A percentile compares a stretch with the other conserved stretches of the same genome.
phyloP scores from a whole-genome alignment of 2,113 vertebrate species.

The Arizona elegans region DNA sequence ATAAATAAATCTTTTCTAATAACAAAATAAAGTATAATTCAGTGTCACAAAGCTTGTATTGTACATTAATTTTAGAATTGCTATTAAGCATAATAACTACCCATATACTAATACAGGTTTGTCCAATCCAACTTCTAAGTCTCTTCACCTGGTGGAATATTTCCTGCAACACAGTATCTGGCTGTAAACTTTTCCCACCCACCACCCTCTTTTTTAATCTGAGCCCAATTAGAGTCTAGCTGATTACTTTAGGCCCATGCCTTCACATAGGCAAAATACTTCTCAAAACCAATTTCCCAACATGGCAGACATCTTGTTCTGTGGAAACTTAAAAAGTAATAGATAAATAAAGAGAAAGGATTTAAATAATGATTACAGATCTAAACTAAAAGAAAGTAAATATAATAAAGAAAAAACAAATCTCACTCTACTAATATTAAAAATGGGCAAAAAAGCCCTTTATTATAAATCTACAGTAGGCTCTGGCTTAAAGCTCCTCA shows the following conservation, averaged over 20 bases:
- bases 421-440: not conserved
- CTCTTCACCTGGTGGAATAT: not conserved
- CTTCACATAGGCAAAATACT: not conserved
- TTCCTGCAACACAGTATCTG: not conserved
- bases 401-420: not conserved
- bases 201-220: not conserved
- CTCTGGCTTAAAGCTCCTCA: not conserved
- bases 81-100: not conserved
- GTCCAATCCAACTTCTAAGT: not conserved
- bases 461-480: not conserved
- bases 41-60: not conserved
- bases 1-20: not conserved
- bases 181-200: not conserved
- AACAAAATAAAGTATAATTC: not conserved
- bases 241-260: not conserved
- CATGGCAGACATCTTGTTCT: not conserved
- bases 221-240: not conserved
- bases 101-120: not conserved
- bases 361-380: not conserved
- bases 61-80: not conserved
- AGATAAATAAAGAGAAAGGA: not conserved
- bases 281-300: not conserved
- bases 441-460: not conserved
- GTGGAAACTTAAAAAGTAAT: not conserved
- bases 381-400: not conserved